Evolutionary conservation across 2,797 vertebrate genomes (phyloP), one percentile per base, ranked within the genome.

Genomic region (Allobates femoralis): DNA sequence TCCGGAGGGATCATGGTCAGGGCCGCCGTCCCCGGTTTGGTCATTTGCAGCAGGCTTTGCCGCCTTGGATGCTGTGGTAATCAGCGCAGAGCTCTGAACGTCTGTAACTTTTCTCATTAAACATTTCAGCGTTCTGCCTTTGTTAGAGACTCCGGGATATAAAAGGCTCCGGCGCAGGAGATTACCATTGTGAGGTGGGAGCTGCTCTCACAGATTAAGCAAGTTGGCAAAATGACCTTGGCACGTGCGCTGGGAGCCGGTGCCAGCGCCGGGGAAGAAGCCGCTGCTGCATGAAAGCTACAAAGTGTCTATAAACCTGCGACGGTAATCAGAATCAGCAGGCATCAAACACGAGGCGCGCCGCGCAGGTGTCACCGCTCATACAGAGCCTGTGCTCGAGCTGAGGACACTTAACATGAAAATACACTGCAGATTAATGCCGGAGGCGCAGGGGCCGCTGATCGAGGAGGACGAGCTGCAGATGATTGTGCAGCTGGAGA

Each of bases 401-500:
- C 34, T 60, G 71, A 87, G 86, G 55, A 75, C 81, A 32, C 81
- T 87, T 55, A 79, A 51, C 28, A 55, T 73, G 55, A 41, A 28
- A 79, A 64, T 73, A 73, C 37, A 32, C 56, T 51, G 66, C 23
- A 75, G 71, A 81, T 81, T 81, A 64, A 66, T 81, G 85, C 74
- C 32, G 53, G 28, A 73, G 81, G 55, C 66, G 26, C 18, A 79
- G 74, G 81, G 84, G 79, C 37, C 26, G 81, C 37, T 46, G 26
- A 78, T 78, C 73, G 55, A 79, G 15, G 51, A 30, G 62, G 73
- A 34, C 56, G 73, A 75, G 53, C 26, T 21, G 7, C 8, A 4
- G 51, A 28, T 87, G 80, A 87, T 67, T 83, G 81, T 69, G 75
- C 86, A 87, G 81, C 86, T 84, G 81, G 66, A 62, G 41, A 73